A percentile compares a stretch with the other conserved stretches of the same genome.
Conservation (phyloP, 2,113 vertebrate genomes). For the Elachura formosa region DNA sequence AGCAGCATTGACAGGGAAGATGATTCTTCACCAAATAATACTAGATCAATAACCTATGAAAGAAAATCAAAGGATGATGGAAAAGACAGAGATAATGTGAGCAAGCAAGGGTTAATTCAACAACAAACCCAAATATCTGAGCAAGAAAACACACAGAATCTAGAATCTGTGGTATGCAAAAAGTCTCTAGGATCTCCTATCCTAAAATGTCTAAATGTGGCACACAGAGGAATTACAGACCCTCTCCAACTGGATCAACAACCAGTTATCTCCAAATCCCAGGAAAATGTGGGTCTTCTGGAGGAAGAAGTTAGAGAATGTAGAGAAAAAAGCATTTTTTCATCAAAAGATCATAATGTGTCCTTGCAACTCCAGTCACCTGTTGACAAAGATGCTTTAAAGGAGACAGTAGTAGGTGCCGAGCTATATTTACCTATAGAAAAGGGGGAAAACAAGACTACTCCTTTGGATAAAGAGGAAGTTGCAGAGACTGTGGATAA, state of each 20-base stretch:
- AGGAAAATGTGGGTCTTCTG: background rate
- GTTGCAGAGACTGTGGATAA: slow-evolving; percentile 23
- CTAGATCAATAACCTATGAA: background rate
- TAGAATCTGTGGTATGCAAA: background rate
- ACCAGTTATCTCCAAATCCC: background rate
- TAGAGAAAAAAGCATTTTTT: slow-evolving; percentile 5
- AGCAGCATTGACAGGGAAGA: background rate
- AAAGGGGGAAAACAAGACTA: background rate
- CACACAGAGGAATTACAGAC: slow-evolving; percentile 41
- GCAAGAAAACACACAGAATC: slow-evolving; percentile 16
- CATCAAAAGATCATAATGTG: slow-evolving; percentile 5
- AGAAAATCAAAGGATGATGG: slow-evolving; percentile 10
- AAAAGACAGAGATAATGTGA: background rate
- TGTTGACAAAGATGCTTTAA: slow-evolving; percentile 37
- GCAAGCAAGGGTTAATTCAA: background rate
- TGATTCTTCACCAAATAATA: background rate
- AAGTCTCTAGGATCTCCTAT: background rate
- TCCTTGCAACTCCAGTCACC: background rate
- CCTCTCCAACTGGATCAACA: background rate
- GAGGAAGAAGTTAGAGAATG: slow-evolving; percentile 25
- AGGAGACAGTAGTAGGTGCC: background rate
- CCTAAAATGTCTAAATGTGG: slow-evolving; percentile 16
- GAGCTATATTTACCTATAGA: background rate
- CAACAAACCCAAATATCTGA: background rate
- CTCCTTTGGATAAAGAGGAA: background rate